Evolutionary conservation across 35 echinoderm and acorn worm genomes (phyloP), one percentile per base, ranked within the genome.

Genomic region (Ophioderma brevispina): DNA sequence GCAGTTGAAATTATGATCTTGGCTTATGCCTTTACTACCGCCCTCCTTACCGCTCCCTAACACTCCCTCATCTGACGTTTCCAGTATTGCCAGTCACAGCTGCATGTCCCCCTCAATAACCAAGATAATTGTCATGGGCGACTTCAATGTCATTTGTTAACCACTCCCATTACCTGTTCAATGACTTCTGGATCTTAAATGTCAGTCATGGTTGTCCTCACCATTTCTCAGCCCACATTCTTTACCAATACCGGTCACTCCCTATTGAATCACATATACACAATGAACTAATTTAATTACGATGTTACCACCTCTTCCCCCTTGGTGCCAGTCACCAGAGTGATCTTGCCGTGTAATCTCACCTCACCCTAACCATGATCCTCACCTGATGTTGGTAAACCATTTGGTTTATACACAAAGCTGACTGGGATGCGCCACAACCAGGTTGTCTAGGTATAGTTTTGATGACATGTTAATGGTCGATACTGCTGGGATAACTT

Each of bases 91-190:
- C 8, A 70, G 59, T 30, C n/a, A 70, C 59, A 15, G 15, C 28
- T 25, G 41, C 41, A 17, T 30, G 59, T 25, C 17, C 59, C n/a
- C 59, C 59, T 25, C n/a, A n/a, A 25, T 2, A 15, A 70, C 59
- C 23, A 70, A 70, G 28, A 70, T 70, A 8, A 18, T 70, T 25
- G n/a, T 70, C 15, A 70, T 70, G 59, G 59, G 59, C n/a, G 59
- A 70, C 59, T 70, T 70, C 59, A 70, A 70, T 30, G 59, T 70
- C 23, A 70, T 70, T 70, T 70, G 59, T 70, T 70, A 70, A 70
- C 28, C 59, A 8, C 2, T 70, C 59, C 28, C 15, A 70, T 25
- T 70, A 70, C 59, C 28, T 70, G 28, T 13, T 25, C 59, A 30
- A 70, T 70, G 59, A 70, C 10, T 70, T 52, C 8, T 21, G 21